These are phyloP conservation scores for Mastomys natalensis DNA, from an alignment of 2,113 vertebrate genomes.

Conservation along the genomic window DNA sequence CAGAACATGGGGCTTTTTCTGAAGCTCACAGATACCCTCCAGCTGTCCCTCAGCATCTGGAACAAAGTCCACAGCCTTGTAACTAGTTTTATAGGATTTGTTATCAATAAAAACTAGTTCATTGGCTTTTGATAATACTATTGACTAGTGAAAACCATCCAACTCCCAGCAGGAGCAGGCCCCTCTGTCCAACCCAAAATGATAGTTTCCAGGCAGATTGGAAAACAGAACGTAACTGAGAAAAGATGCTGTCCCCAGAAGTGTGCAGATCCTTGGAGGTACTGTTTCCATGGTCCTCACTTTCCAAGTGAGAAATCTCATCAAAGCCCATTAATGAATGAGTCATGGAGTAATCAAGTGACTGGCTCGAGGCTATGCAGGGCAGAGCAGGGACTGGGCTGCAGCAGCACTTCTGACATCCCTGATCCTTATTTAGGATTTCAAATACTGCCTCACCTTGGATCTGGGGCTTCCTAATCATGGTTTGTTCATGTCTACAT, in stretches of 20 bases:
- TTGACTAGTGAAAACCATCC: neutral
- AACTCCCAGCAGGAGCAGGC: neutral
- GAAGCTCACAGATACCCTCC: neutral
- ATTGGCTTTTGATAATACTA: neutral
- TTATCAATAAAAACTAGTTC: neutral
- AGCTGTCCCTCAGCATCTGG: neutral
- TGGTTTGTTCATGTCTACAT: neutral
- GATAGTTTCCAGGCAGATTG: neutral
- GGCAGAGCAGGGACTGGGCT: neutral
- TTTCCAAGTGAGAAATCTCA: constrained; percentile 1
- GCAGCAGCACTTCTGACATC: neutral
- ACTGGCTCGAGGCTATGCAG: neutral
- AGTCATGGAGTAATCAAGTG: neutral
- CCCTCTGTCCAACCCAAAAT: neutral
- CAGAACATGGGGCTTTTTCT: neutral
- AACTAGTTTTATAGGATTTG: neutral
- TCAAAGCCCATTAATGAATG: neutral
- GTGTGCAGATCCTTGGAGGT: neutral
- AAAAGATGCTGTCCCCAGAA: neutral
- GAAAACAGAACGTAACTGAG: neutral
- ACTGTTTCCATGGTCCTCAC: neutral
- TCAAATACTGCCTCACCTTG: neutral
- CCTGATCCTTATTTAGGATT: neutral
- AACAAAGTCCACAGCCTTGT: neutral
- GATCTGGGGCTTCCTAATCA: neutral